Percentiles rank a stretch among this genome's conserved stretches.
Conservation (phyloP, 1,140 invertebrate genomes). For the Hirudo medicinalis region DNA sequence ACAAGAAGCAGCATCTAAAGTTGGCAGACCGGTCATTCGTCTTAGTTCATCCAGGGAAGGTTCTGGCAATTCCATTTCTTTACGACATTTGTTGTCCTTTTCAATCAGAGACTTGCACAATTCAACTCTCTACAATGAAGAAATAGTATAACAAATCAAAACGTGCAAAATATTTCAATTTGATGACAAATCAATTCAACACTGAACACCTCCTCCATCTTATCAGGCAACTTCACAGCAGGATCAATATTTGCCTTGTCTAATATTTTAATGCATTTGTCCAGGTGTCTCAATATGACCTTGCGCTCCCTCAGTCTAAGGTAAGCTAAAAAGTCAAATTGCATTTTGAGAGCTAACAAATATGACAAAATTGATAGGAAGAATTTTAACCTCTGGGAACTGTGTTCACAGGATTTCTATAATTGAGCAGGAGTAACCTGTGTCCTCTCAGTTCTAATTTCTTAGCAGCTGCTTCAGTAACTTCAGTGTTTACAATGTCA, state of each 20-base stretch:
- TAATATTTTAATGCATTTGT: slow-evolving; percentile 1
- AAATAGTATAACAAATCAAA: neutral
- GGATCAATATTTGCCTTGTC: neutral
- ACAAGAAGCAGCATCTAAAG: neutral
- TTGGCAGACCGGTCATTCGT: neutral
- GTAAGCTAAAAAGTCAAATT: neutral
- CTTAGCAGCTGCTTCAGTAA: slow-evolving; percentile 5
- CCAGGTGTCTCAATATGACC: neutral
- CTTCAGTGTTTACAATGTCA: neutral
- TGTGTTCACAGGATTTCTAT: neutral
- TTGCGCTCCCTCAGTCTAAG: neutral
- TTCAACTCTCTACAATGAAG: neutral
- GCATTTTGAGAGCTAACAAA: no score
- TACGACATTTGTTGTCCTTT: neutral
- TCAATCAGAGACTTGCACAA: neutral
- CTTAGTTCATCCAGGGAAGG: neutral
- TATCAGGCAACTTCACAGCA: neutral
- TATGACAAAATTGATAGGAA: neutral
- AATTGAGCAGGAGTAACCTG: neutral
- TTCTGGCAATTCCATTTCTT: neutral
- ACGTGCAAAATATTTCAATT: no score
- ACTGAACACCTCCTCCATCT: neutral
- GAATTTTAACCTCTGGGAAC: neutral
- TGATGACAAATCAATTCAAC: neutral
- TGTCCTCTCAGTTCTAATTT: neutral